Conservation (phyloP, 2,888 invertebrate species). For the Drosophila peninsularis region DNA sequence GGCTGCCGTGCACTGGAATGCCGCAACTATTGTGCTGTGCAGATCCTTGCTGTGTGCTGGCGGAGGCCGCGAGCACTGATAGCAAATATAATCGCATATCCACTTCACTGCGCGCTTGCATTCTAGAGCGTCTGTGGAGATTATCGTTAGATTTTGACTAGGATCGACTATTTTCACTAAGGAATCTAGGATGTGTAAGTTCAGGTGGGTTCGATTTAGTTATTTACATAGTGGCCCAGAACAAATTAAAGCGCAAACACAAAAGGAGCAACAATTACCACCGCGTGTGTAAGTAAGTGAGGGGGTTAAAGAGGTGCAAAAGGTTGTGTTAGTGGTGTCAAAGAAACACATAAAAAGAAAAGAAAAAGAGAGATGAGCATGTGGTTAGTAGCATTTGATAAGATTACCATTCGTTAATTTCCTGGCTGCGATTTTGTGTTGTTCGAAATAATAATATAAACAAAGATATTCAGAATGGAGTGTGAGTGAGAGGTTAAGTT, state of each 20-base stretch:
- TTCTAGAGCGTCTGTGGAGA: constrained; percentile 91
- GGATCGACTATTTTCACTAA: constrained; percentile 84
- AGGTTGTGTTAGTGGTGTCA: constrained; percentile 20
- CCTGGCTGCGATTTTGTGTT: constrained; percentile 78
- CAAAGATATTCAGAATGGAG: constrained; percentile 12
- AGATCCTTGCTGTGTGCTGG: constrained; percentile 96
- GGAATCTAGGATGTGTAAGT: constrained; percentile 77
- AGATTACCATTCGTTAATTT: constrained; percentile 84
- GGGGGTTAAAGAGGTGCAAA: constrained; percentile 13
- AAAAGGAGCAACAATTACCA: constrained; percentile 15
- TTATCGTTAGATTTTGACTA: constrained; percentile 85
- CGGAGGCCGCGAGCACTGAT: constrained; percentile 97
- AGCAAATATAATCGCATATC: constrained; percentile 98
- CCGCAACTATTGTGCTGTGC: constrained; percentile 96
- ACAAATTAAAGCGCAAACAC: constrained; percentile 46
- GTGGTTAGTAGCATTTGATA: constrained; percentile 75
- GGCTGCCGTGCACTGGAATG: constrained; percentile 95
- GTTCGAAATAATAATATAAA: constrained; percentile 3
- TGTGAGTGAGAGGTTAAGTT: constrained; percentile 16
- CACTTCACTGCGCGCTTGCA: constrained; percentile 97
- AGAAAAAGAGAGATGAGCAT: constrained; percentile 76
- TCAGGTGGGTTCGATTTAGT: constrained; percentile 34
- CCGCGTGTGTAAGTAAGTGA: constrained; percentile 28
- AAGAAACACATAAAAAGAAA: constrained; percentile 60
- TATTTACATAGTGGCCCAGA: constrained; percentile 54